Percentiles rank a stretch among this genome's conserved stretches.
Evolutionary conservation across 23 tunicate genomes (phyloP).

Genomic region (Trididemnum clinides): DNA sequence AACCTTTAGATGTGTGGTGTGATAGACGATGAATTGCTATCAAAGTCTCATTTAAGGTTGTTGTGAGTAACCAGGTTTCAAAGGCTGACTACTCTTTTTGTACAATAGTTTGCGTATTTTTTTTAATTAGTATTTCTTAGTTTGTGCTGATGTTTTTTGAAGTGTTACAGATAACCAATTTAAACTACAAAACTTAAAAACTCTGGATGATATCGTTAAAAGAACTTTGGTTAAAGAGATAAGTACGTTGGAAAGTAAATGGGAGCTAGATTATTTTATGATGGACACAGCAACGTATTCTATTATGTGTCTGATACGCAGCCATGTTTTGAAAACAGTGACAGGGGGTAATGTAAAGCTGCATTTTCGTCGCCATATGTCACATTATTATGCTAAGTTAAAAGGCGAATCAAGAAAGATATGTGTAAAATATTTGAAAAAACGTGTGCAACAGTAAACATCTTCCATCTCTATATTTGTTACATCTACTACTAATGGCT

Average conservation of each 20-base stretch:
- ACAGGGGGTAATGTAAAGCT: conserved; percentile 26
- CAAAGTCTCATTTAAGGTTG: too few relatives aligned
- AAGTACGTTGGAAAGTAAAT: conserved; percentile 22
- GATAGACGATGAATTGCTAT: too few relatives aligned
- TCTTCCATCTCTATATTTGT: conserved; percentile 34
- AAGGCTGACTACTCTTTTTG: too few relatives aligned
- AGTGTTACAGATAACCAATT: too few relatives aligned
- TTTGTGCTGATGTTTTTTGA: too few relatives aligned
- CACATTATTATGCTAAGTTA: conserved; percentile 9
- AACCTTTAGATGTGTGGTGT: too few relatives aligned
- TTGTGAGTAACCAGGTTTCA: too few relatives aligned
- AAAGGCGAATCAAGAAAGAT: conserved; percentile 21
- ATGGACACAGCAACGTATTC: conserved; percentile 45
- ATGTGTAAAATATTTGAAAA: conserved; percentile 31
- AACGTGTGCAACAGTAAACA: conserved; percentile 40
- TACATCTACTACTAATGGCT: conserved; percentile 22
- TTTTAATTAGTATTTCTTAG: too few relatives aligned
- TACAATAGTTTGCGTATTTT: too few relatives aligned
- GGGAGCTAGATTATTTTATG: conserved; percentile 43
- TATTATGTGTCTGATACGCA: conserved; percentile 28
- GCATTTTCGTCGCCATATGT: conserved; percentile 25
- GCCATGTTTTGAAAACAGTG: conserved; percentile 28
- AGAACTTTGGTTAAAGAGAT: conserved; percentile 43
- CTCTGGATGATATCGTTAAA: too few relatives aligned
- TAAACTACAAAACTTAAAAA: too few relatives aligned